Percentiles rank a stretch among this genome's conserved stretches.
Conservation (phyloP, 2,113 vertebrate genomes). For the Callorhinus ursinus region DNA sequence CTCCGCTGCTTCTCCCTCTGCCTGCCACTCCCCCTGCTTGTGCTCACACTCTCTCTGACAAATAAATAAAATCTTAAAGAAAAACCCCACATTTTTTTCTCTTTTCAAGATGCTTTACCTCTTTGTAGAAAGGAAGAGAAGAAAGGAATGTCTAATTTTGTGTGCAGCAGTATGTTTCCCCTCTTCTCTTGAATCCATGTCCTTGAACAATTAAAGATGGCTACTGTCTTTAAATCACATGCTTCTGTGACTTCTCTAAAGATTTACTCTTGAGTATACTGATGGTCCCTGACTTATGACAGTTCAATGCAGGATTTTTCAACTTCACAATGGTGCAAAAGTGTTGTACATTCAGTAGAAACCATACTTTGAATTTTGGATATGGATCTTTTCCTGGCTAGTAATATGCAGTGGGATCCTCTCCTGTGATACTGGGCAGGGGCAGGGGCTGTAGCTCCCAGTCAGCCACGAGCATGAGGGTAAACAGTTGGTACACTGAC, state of each 20-base stretch:
- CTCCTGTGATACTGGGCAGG: background rate
- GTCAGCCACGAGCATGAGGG: background rate
- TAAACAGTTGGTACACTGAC: background rate
- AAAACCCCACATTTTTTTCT: background rate
- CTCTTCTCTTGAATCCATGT: background rate
- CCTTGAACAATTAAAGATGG: background rate
- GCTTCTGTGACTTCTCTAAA: background rate
- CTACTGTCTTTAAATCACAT: background rate
- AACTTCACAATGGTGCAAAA: background rate
- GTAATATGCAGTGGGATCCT: background rate
- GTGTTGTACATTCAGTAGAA: background rate
- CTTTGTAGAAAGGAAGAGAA: background rate
- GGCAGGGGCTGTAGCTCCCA: background rate
- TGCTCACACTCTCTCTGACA: too few species aligned
- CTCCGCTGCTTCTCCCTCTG: too few species aligned
- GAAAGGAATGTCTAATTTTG: background rate
- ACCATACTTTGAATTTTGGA: background rate
- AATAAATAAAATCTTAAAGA: too few species aligned
- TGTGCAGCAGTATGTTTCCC: background rate
- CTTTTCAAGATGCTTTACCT: slow-evolving; percentile 11
- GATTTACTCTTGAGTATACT: background rate
- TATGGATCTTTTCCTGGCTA: background rate
- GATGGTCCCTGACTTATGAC: too few species aligned
- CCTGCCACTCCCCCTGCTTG: too few species aligned
- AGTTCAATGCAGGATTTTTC: background rate